These are phyloP conservation scores for Drosophila merina DNA, from an alignment of 2,888 invertebrate genomes.

Conservation along the genomic window DNA sequence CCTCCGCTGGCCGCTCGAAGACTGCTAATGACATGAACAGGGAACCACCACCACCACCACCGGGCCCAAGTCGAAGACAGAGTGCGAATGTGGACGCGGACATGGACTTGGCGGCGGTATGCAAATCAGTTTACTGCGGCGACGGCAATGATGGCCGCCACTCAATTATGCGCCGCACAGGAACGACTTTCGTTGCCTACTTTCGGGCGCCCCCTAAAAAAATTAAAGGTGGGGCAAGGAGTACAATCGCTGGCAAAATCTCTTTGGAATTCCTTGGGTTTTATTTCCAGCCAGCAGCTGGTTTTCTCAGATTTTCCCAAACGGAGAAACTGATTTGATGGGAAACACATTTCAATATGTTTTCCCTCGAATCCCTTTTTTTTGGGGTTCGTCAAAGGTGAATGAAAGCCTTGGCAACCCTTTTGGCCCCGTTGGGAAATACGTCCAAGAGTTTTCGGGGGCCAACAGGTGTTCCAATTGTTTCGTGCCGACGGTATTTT, in stretches of 20 bases:
- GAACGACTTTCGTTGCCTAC: slow-evolving; percentile 58
- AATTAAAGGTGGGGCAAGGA: neutral
- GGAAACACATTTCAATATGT: slow-evolving; percentile 74
- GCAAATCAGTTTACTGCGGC: slow-evolving; percentile 74
- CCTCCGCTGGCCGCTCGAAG: neutral
- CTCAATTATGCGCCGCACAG: slow-evolving; percentile 72
- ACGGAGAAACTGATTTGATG: slow-evolving; percentile 52
- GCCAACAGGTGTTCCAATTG: slow-evolving; percentile 76
- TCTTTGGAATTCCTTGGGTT: slow-evolving; percentile 14
- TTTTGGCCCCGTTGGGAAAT: slow-evolving; percentile 65
- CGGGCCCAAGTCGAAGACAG: slow-evolving; percentile 18
- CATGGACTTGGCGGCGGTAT: slow-evolving; percentile 46
- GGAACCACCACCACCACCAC: slow-evolving; percentile 4
- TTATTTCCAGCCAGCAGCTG: slow-evolving; percentile 17
- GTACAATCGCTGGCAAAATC: neutral
- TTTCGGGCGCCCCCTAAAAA: slow-evolving; percentile 61
- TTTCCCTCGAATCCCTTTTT: slow-evolving; percentile 33
- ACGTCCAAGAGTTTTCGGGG: slow-evolving; percentile 63
- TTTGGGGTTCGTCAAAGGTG: slow-evolving; percentile 36
- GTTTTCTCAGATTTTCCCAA: slow-evolving; percentile 32
- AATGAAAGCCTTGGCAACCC: slow-evolving; percentile 38
- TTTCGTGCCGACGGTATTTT: slow-evolving; percentile 48
- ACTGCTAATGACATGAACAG: slow-evolving; percentile 76
- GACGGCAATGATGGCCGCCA: slow-evolving; percentile 59
- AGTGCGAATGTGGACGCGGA: slow-evolving; percentile 8